A percentile compares a stretch with the other conserved stretches of the same genome.
phyloP scores from a whole-genome alignment of 2,888 invertebrate species.

The Drosophila austrosaltans region DNA sequence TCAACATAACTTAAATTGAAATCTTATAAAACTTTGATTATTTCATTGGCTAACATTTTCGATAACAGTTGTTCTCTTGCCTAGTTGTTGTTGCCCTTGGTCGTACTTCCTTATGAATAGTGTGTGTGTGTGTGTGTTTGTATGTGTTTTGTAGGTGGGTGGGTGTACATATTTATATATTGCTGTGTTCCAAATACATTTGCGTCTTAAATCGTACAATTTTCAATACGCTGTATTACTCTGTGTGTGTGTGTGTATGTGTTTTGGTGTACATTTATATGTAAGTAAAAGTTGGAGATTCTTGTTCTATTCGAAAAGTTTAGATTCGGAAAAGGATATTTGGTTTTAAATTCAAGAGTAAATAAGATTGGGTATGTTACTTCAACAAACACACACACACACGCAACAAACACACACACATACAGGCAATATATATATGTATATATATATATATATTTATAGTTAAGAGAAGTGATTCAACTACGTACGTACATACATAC shows the following conservation, averaged over 20 bases:
- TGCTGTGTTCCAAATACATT: neutral
- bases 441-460: no score
- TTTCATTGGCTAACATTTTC: neutral
- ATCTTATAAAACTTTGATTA: no score
- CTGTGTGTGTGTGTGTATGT: neutral
- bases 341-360: neutral
- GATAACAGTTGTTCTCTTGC: neutral
- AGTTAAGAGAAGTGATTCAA: slow-evolving; percentile 12
- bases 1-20: no score
- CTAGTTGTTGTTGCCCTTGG: neutral
- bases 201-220: neutral
- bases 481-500: slow-evolving; percentile 31
- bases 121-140: neutral
- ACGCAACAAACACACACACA: slow-evolving; percentile 12
- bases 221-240: neutral
- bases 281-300: slow-evolving; percentile 2
- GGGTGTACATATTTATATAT: neutral
- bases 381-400: neutral
- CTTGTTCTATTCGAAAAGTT: slow-evolving; percentile 1
- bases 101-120: neutral
- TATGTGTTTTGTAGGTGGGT: neutral
- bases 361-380: neutral
- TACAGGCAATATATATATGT: slow-evolving; percentile 21
- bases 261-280: neutral
- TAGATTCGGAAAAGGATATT: slow-evolving; percentile 1